Evolutionary conservation across 2,888 invertebrate genomes (phyloP).

Genomic region (Slavum lentiscoides): DNA sequence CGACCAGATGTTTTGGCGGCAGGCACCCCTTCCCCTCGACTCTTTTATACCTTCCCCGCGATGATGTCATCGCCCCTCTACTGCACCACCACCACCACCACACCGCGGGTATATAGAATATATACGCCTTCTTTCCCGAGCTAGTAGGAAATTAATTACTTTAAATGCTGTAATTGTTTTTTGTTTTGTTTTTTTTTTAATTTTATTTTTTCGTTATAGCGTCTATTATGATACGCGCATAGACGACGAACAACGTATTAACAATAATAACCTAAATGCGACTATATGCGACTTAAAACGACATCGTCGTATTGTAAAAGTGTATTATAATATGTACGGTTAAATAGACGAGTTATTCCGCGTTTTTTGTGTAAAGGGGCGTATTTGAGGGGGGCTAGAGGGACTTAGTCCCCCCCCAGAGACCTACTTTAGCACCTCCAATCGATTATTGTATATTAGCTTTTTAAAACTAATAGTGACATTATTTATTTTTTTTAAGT

Average conservation of each 20-base stretch:
- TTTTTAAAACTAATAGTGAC: too few relatives aligned
- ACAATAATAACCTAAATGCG: conserved; percentile 20
- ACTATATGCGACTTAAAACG: not conserved
- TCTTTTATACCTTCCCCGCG: conserved; percentile 17
- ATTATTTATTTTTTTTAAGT: too few relatives aligned
- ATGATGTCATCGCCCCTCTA: conserved; percentile 41
- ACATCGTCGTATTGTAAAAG: too few relatives aligned
- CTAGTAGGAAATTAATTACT: conserved; percentile 47
- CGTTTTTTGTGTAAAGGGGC: too few relatives aligned
- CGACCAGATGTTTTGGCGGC: conserved; percentile 50
- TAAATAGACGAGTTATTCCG: too few relatives aligned
- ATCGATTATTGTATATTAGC: too few relatives aligned
- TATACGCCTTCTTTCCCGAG: conserved; percentile 17
- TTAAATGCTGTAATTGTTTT: conserved; percentile 49
- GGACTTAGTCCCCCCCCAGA: too few relatives aligned
- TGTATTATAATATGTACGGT: too few relatives aligned
- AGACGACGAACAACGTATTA: conserved; percentile 15
- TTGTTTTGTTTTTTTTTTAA: not conserved
- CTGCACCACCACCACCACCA: too few relatives aligned
- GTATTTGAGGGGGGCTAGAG: too few relatives aligned
- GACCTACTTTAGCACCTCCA: too few relatives aligned
- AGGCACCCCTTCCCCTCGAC: conserved; percentile 8
- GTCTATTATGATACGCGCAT: not conserved
- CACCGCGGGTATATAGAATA: not conserved
- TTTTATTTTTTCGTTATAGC: not conserved